A percentile compares a stretch with the other conserved stretches of the same genome.
These are phyloP conservation scores for Cheilosia vulpina DNA, from an alignment of 2,888 invertebrate species.

Conservation along the genomic window DNA sequence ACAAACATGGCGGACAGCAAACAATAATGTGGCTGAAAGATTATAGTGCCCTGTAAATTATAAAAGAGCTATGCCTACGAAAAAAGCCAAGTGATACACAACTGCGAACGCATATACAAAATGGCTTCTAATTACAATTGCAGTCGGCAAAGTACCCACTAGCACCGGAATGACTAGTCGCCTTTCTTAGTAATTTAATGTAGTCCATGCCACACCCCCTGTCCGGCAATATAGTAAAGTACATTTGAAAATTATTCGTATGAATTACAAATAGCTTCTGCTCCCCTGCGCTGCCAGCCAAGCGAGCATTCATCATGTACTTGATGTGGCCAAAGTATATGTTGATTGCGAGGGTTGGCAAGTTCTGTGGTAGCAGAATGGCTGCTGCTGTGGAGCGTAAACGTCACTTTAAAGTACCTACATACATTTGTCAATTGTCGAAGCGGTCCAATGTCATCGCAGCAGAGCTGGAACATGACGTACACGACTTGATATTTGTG, in stretches of 20 bases:
- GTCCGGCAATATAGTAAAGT: slow-evolving; percentile 59
- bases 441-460: slow-evolving; percentile 61
- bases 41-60: slow-evolving; percentile 54
- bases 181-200: slow-evolving; percentile 64
- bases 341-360: slow-evolving; percentile 54
- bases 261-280: slow-evolving; percentile 69
- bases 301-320: slow-evolving; percentile 48
- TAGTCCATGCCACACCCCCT: slow-evolving; percentile 57
- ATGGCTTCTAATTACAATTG: slow-evolving; percentile 71
- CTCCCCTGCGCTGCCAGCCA: slow-evolving; percentile 34
- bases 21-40: slow-evolving; percentile 57
- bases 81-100: slow-evolving; percentile 11
- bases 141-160: slow-evolving; percentile 19
- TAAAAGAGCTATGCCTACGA: slow-evolving; percentile 35
- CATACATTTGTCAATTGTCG: slow-evolving; percentile 65
- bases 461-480: slow-evolving; percentile 22
- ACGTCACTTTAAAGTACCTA: slow-evolving; percentile 46
- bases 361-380: slow-evolving; percentile 61
- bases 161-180: slow-evolving; percentile 34
- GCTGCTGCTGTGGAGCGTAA: slow-evolving; percentile 31
- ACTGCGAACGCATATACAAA: slow-evolving; percentile 39
- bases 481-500: neutral
- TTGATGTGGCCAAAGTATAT: slow-evolving; percentile 52
- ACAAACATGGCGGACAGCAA: slow-evolving; percentile 46
- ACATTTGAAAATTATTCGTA: slow-evolving; percentile 64